A percentile compares a stretch with the other conserved stretches of the same genome.
These are phyloP conservation scores for Sesia bembeciformis DNA, from an alignment of 2,888 invertebrate genomes.

Conservation along the genomic window DNA sequence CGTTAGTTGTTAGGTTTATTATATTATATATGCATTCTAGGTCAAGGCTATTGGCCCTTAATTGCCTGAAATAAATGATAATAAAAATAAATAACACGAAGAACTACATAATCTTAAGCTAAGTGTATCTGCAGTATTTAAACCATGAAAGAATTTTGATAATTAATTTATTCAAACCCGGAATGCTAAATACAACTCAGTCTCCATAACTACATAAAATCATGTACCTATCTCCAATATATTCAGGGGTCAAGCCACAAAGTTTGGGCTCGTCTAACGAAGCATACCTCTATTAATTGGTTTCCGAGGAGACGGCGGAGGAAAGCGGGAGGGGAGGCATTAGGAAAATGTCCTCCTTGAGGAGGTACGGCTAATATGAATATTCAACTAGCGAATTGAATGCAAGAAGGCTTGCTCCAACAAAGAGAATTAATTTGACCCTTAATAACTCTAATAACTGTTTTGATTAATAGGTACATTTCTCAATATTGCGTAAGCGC, in stretches of 20 bases:
- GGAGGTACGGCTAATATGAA: conserved; percentile 33
- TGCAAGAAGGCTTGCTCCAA: conserved; percentile 20
- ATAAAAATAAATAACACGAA: no score
- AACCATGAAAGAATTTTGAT: no score
- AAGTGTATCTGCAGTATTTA: no score
- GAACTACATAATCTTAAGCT: no score
- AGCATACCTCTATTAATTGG: conserved; percentile 55
- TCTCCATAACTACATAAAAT: no score
- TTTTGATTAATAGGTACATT: conserved; percentile 23
- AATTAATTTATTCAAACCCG: no score
- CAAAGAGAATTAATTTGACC: conserved; percentile 31
- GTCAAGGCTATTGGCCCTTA: no score
- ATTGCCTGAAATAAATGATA: no score
- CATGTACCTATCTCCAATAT: no score
- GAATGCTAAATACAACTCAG: no score
- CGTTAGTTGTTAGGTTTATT: no score
- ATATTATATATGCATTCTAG: no score
- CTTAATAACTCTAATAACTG: conserved; percentile 26
- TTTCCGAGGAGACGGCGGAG: conserved; percentile 25
- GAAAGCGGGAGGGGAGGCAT: conserved; percentile 16
- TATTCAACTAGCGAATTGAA: conserved; percentile 47
- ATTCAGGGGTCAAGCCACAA: conserved; percentile 37
- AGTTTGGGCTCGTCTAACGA: conserved; percentile 43
- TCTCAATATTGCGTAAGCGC: neutral
- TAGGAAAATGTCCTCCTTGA: conserved; percentile 20